Conservation (phyloP, 2,888 invertebrate genomes). For the Strigamia maritima region DNA sequence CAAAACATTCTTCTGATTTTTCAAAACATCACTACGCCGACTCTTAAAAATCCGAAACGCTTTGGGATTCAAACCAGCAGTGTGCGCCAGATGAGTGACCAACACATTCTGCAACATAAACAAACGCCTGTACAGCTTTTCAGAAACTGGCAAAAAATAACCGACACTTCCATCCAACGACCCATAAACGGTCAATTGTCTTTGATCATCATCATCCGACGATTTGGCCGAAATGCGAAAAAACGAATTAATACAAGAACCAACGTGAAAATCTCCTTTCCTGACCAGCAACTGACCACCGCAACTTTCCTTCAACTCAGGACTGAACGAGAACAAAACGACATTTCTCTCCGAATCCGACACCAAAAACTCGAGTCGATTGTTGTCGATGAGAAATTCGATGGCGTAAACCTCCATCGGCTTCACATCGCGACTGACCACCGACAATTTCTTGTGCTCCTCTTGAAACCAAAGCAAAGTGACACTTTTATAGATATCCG, state of each 20-base stretch:
- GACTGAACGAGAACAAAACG: slow-evolving; percentile 90
- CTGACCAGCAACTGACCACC: slow-evolving; percentile 89
- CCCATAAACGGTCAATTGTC: slow-evolving; percentile 82
- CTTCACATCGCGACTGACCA: slow-evolving; percentile 64
- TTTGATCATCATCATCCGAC: slow-evolving; percentile 63
- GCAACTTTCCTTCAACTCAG: slow-evolving; percentile 86
- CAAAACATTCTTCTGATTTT: slow-evolving; percentile 81
- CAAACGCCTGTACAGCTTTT: slow-evolving; percentile 87
- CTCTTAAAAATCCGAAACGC: slow-evolving; percentile 75
- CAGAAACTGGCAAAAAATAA: slow-evolving; percentile 84
- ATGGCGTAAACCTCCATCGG: slow-evolving; percentile 76
- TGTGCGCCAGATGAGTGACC: slow-evolving; percentile 80
- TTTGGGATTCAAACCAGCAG: slow-evolving; percentile 90
- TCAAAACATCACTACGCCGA: slow-evolving; percentile 61
- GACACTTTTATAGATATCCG: slow-evolving; percentile 93
- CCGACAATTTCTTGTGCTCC: slow-evolving; percentile 79
- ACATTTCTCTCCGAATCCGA: slow-evolving; percentile 88
- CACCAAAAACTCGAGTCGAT: slow-evolving; percentile 82
- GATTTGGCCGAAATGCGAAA: slow-evolving; percentile 77
- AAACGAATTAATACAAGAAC: slow-evolving; percentile 73
- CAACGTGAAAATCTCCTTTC: slow-evolving; percentile 87
- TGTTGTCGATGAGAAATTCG: slow-evolving; percentile 90
- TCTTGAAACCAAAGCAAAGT: slow-evolving; percentile 89
- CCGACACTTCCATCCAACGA: slow-evolving; percentile 93
- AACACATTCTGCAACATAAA: slow-evolving; percentile 96